Evolutionary conservation across 2,888 invertebrate species (phyloP).

Genomic region (Callyntrura guangdongensis): DNA sequence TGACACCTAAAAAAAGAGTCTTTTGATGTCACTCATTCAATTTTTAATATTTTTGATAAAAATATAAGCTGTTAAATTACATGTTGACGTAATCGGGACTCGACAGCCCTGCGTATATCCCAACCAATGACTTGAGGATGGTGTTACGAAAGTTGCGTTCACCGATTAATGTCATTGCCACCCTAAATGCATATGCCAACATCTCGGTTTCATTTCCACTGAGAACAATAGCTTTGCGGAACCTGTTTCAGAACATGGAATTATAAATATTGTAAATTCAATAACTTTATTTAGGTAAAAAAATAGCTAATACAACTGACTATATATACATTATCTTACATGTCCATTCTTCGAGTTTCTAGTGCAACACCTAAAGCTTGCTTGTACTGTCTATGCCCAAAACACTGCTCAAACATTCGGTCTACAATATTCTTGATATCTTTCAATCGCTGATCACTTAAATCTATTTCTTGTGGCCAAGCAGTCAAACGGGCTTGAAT

Average conservation of each 20-base stretch:
- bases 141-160: constrained; percentile 97
- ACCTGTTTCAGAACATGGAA: constrained; percentile 70
- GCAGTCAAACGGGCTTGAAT: constrained; percentile 92
- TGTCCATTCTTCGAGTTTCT: constrained; percentile 98
- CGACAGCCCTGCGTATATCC: constrained; percentile 94
- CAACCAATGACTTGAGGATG: constrained; percentile 95
- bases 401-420: constrained; percentile 98
- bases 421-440: constrained; percentile 92
- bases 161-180: constrained; percentile 98
- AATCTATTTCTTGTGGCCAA: constrained; percentile 91
- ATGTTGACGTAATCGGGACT: constrained; percentile 99
- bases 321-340: constrained; percentile 87
- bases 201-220: constrained; percentile 94
- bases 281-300: no score
- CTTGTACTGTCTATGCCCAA: constrained; percentile 97
- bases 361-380: constrained; percentile 98
- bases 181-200: constrained; percentile 98
- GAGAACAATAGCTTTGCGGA: constrained; percentile 84
- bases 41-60: constrained; percentile 1
- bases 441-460: constrained; percentile 90
- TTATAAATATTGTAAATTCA: not conserved
- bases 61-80: constrained; percentile 85
- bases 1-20: constrained; percentile 88
- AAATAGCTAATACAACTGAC: no score
- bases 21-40: not conserved